These are phyloP conservation scores for Anthoscopus minutus DNA, from an alignment of 2,113 vertebrate species.

Conservation along the genomic window DNA sequence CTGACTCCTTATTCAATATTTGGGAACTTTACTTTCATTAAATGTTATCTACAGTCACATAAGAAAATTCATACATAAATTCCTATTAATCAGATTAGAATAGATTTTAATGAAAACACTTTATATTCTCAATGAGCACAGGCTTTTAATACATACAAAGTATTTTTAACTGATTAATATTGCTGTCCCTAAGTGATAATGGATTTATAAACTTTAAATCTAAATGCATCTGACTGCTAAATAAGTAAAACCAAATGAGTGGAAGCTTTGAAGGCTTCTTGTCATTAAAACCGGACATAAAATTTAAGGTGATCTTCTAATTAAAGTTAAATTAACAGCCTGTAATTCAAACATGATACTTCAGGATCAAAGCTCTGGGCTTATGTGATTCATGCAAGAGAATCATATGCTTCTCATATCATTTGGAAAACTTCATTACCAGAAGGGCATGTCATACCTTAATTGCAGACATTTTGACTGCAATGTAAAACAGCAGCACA, in stretches of 20 bases:
- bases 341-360: neutral
- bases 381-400: neutral
- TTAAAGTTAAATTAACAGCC: neutral
- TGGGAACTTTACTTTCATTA: conserved; percentile 5
- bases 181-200: neutral
- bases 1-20: conserved; percentile 27
- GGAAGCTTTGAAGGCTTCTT: neutral
- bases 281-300: neutral
- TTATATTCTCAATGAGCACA: neutral
- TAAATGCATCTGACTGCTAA: neutral
- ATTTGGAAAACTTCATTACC: neutral
- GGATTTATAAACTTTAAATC: neutral
- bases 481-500: neutral
- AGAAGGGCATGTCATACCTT: neutral
- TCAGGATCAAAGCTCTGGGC: neutral
- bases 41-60: conserved; percentile 10
- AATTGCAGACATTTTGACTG: neutral
- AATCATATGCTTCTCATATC: neutral
- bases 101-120: conserved; percentile 6
- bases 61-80: conserved; percentile 30
- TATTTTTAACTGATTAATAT: neutral
- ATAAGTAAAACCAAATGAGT: neutral
- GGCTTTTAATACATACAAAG: neutral
- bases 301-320: neutral
- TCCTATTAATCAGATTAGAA: conserved; percentile 32